Evolutionary conservation across 2,888 invertebrate species (phyloP).

Genomic region (Saturnia pavonia): DNA sequence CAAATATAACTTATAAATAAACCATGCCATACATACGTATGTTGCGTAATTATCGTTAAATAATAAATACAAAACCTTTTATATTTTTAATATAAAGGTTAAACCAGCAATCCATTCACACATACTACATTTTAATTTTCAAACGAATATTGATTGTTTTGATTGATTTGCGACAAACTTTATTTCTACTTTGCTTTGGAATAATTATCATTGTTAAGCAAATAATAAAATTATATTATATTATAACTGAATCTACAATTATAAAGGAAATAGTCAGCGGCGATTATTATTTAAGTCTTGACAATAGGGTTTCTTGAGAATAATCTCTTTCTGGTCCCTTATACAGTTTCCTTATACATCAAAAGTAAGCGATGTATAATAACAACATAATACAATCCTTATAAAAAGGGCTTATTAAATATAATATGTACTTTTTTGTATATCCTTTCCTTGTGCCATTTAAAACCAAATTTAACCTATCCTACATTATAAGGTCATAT

Average conservation of each 20-base stretch:
- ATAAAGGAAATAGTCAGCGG: background rate
- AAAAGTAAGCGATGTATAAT: background rate
- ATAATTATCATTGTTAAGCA: background rate
- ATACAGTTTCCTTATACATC: background rate
- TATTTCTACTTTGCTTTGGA: background rate
- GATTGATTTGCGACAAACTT: constrained; percentile 4
- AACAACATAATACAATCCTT: background rate
- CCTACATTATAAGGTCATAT: background rate
- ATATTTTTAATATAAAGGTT: background rate
- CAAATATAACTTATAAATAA: background rate
- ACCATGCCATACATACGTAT: background rate
- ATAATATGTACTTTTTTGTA: background rate
- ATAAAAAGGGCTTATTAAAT: background rate
- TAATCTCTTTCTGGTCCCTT: background rate
- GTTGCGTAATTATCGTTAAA: background rate
- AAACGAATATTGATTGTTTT: background rate
- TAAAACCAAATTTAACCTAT: background rate
- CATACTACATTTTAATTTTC: background rate
- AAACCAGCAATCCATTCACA: background rate
- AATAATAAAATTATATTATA: background rate
- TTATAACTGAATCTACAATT: background rate
- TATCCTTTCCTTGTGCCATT: background rate
- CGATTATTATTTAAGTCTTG: background rate
- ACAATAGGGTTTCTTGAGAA: background rate
- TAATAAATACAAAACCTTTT: background rate